Conservation (phyloP, 2,797 vertebrate genomes). For the Aplochiton taeniatus region DNA sequence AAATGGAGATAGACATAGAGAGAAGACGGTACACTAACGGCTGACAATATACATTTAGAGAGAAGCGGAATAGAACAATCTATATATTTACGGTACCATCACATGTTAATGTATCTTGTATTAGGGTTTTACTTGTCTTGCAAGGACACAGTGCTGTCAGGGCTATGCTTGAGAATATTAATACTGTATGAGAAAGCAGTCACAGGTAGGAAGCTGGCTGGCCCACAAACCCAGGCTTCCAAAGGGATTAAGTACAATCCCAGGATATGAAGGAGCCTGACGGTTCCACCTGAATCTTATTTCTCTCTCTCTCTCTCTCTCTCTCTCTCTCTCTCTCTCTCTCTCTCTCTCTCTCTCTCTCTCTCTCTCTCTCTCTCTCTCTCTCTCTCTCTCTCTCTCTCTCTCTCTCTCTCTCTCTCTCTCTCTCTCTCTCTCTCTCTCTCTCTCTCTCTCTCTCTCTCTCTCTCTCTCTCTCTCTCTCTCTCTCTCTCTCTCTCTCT, state of each 20-base stretch:
- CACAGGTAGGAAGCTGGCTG: background rate
- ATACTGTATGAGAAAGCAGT: background rate
- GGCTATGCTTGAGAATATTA: background rate
- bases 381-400: background rate
- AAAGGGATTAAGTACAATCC: slow-evolving; percentile 43
- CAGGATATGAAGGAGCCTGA: slow-evolving; percentile 31
- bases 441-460: background rate
- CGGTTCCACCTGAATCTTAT: background rate
- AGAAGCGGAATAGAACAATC: background rate
- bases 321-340: background rate
- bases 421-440: background rate
- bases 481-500: background rate
- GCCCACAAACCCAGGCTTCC: slow-evolving; percentile 24
- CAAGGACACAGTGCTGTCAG: background rate
- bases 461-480: background rate
- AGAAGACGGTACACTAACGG: no score
- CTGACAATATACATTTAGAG: background rate
- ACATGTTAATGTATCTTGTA: no score
- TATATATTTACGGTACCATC: no score
- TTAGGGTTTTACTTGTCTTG: background rate
- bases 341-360: no score
- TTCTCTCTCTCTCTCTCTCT: background rate
- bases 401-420: background rate
- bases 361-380: background rate
- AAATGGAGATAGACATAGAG: slow-evolving; percentile 32